These are phyloP conservation scores for Virgularia gustaviana DNA, from an alignment of 92 coral and sea anemone genomes.

Conservation along the genomic window DNA sequence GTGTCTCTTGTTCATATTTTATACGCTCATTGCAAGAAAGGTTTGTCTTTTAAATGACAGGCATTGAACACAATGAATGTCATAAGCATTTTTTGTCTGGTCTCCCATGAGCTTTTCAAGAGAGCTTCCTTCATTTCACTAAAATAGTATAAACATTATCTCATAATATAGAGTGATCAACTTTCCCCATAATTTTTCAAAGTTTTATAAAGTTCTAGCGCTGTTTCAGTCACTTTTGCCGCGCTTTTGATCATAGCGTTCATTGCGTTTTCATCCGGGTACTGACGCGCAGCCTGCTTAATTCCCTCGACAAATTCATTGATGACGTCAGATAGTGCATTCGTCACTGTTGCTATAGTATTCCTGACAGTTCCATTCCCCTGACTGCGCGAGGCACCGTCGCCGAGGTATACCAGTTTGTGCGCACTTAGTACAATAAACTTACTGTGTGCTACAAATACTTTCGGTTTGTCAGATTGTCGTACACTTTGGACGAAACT, in stretches of 20 bases:
- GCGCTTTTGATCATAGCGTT: slow-evolving; percentile 77
- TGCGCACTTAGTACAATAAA: slow-evolving; percentile 95
- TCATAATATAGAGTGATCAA: slow-evolving; percentile 3
- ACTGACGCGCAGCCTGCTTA: slow-evolving; percentile 85
- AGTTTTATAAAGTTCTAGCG: slow-evolving; percentile 78
- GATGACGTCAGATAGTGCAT: slow-evolving; percentile 67
- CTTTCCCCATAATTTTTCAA: slow-evolving; percentile 54
- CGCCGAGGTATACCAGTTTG: slow-evolving; percentile 89
- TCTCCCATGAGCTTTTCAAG: too few relatives aligned
- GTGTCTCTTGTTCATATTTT: too few relatives aligned
- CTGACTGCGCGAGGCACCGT: slow-evolving; percentile 69
- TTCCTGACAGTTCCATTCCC: slow-evolving; percentile 54
- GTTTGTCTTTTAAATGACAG: too few relatives aligned
- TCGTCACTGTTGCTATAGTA: slow-evolving; percentile 59
- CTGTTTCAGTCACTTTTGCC: slow-evolving; percentile 64
- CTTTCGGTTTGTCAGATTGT: slow-evolving; percentile 73
- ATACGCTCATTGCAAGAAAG: too few relatives aligned
- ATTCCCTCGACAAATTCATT: slow-evolving; percentile 70
- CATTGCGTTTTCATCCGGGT: slow-evolving; percentile 75
- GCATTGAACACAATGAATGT: too few relatives aligned
- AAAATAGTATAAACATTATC: not conserved
- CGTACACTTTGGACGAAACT: slow-evolving; percentile 73
- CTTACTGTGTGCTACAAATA: slow-evolving; percentile 90
- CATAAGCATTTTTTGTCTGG: too few relatives aligned
- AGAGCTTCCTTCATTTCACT: not conserved